These are phyloP conservation scores for Pseudotriccus pelzelni DNA, from an alignment of 2,797 vertebrate species.

Conservation along the genomic window DNA sequence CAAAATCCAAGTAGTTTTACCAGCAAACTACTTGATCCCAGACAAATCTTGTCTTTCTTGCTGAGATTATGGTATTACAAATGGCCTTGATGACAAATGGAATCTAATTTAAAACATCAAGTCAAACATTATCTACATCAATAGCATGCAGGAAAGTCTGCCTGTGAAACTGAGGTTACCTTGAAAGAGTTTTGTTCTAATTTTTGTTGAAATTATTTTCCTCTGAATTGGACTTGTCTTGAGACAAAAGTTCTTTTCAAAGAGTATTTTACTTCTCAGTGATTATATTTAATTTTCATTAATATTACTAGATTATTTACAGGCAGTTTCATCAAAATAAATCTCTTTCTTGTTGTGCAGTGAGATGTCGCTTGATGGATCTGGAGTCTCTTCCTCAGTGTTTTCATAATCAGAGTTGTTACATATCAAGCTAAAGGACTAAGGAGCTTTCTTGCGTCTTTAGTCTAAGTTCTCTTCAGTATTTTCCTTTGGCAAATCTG, in stretches of 20 bases:
- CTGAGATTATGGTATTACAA: neutral
- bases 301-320: neutral
- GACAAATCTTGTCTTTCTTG: neutral
- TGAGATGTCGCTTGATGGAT: neutral
- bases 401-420: neutral
- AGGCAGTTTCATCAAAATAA: neutral
- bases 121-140: neutral
- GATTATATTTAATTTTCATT: neutral
- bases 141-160: neutral
- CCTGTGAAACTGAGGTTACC: neutral
- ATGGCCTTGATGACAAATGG: neutral
- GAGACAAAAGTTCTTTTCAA: neutral
- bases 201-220: neutral
- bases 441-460: neutral
- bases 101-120: neutral
- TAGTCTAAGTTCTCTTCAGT: neutral
- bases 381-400: neutral
- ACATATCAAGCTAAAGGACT: neutral
- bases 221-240: neutral
- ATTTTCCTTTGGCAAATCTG: neutral
- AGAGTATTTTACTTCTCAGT: neutral
- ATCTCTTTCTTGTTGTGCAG: neutral
- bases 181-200: neutral
- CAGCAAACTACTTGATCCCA: neutral
- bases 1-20: neutral